phyloP scores from a whole-genome alignment of 1,140 invertebrate species.

The Pogonognathellus flavescens region DNA sequence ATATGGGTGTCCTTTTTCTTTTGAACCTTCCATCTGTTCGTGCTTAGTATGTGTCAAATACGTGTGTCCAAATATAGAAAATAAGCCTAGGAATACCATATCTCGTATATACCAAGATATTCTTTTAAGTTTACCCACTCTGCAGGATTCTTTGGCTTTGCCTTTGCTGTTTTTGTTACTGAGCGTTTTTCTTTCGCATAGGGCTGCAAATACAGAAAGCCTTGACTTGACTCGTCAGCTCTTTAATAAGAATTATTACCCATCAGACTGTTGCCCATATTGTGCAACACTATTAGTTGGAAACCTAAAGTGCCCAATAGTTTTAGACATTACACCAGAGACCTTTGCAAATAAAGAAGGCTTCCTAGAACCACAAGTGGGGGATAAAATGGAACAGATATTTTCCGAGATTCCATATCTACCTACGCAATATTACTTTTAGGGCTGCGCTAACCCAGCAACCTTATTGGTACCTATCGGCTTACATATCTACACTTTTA shows the following conservation, averaged over 20 bases:
- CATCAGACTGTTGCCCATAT: conserved; percentile 43
- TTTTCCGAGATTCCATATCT: conserved; percentile 1
- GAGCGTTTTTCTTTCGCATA: conserved; percentile 13
- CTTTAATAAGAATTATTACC: conserved; percentile 55
- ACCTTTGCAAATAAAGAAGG: background rate
- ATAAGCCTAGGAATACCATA: background rate
- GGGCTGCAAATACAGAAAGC: conserved; percentile 11
- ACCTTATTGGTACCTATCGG: no score
- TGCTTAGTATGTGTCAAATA: no score
- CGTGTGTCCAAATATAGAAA: no score
- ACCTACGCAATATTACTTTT: no score
- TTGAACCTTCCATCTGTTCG: no score
- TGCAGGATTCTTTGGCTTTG: conserved; percentile 24
- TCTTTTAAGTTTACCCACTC: background rate
- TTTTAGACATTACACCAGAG: background rate
- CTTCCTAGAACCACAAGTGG: conserved; percentile 26
- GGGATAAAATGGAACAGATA: conserved; percentile 15
- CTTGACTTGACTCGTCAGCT: conserved; percentile 40
- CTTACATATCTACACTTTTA: no score
- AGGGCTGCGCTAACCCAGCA: no score
- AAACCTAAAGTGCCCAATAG: background rate
- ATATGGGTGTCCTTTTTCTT: background rate
- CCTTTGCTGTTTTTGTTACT: conserved; percentile 17
- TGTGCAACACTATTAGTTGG: conserved; percentile 44
- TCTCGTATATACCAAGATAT: background rate